Evolutionary conservation across 2,113 vertebrate genomes (phyloP).

Genomic region (Melanerpes formicivorus): DNA sequence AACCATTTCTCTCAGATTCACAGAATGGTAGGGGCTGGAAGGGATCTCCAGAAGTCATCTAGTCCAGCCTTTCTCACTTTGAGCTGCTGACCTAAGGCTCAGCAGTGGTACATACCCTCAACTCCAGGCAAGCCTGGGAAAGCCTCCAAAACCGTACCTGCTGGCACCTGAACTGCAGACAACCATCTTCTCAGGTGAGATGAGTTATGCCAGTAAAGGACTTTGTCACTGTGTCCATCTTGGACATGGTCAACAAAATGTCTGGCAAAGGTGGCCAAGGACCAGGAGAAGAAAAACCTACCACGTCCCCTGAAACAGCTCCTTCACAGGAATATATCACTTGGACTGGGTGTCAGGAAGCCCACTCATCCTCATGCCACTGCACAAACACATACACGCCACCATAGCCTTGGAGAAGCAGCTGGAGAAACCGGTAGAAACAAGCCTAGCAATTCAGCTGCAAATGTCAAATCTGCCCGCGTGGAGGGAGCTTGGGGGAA

Average conservation of each 20-base stretch:
- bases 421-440: background rate
- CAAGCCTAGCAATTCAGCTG: background rate
- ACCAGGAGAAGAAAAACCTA: background rate
- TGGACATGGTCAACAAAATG: background rate
- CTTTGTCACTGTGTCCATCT: background rate
- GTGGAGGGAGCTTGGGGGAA: background rate
- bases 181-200: background rate
- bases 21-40: too few relatives aligned
- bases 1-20: background rate
- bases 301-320: rapidly evolving
- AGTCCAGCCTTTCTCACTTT: background rate
- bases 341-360: background rate
- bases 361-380: background rate
- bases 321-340: background rate
- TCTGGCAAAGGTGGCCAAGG: background rate
- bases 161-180: background rate
- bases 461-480: background rate
- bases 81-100: background rate
- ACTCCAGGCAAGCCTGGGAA: background rate
- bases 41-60: too few relatives aligned
- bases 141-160: background rate
- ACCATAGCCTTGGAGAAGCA: rapidly evolving
- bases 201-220: background rate
- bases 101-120: background rate
- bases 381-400: rapidly evolving